phyloP scores from a whole-genome alignment of 1,140 invertebrate species.

The Sitophilus oryzae region DNA sequence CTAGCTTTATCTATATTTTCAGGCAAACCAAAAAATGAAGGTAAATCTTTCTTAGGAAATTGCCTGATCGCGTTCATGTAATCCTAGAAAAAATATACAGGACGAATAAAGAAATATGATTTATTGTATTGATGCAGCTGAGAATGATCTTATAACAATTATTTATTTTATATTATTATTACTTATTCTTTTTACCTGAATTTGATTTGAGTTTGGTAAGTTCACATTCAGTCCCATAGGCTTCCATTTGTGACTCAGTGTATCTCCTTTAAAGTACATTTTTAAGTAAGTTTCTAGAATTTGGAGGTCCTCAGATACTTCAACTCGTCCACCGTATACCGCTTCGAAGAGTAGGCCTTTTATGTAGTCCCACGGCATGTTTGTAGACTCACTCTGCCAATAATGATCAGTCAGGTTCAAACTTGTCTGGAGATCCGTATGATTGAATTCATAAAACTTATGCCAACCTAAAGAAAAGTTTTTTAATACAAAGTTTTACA shows the following conservation, averaged over 20 bases:
- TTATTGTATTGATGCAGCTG: too few species aligned
- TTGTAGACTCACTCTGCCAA: constrained; percentile 40
- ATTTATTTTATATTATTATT: constrained; percentile 6
- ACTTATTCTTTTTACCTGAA: constrained; percentile 19
- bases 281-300: constrained; percentile 69
- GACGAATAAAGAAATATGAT: too few species aligned
- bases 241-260: constrained; percentile 54
- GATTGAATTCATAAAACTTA: constrained; percentile 86
- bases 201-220: constrained; percentile 47
- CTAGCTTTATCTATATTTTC: constrained; percentile 75
- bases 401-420: constrained; percentile 64
- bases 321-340: constrained; percentile 84
- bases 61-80: constrained; percentile 55
- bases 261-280: constrained; percentile 62
- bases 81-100: too few species aligned
- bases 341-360: constrained; percentile 75
- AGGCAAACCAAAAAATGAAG: constrained; percentile 71
- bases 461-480: constrained; percentile 61
- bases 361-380: constrained; percentile 68
- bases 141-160: too few species aligned
- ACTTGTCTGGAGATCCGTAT: constrained; percentile 75
- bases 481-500: too few species aligned
- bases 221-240: constrained; percentile 49
- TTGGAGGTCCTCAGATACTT: constrained; percentile 71
- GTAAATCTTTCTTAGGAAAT: constrained; percentile 61